Evolutionary conservation across 2,113 vertebrate genomes (phyloP), one percentile per base, ranked within the genome.

Genomic region (Rhodinocichla rosea): DNA sequence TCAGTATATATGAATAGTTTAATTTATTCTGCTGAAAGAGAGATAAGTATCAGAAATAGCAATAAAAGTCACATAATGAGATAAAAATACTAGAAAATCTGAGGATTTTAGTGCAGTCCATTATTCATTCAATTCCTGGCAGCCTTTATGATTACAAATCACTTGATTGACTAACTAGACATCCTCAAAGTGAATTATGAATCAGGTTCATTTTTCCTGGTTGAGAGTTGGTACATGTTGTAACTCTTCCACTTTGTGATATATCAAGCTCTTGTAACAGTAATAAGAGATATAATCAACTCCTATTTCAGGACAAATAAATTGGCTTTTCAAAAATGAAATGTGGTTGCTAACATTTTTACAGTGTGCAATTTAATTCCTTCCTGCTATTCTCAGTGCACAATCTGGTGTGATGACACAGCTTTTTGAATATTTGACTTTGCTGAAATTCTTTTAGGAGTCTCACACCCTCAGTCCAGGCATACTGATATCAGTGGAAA

Each of bases 101-200:
- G 50, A 96, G 97, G 97, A 98, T 99, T 99, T 99, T 99, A 99
- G 98, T 98, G 97, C 94, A 97, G 98, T 97, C 98, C 97, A 98
- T 99, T 99, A 99, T 98, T 99, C 99, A 99, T 99, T 98, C 98
- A 98, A 97, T 99, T 98, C 98, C 98, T 99, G 98, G 98, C 98
- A 99, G 98, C 96, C 98, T 98, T 99, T 99, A 98, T 98, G 98
- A 99, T 99, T 99, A 99, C 99, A 99, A 98, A 99, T 99, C 98
- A 98, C 98, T 99, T 99, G 98, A 99, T 99, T 99, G 99, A 99
- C 99, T 99, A 99, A 99, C 98, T 99, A 99, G 98, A 99, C 98
- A 98, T 98, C 99, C 98, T 97, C 94, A 98, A 96, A 95, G 96
- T 99, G 99, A 99, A 98, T 99, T 99, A 99, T 98, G 98, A 98